These are phyloP conservation scores for Flexamia atlantica DNA, from an alignment of 2,888 invertebrate genomes.

Conservation along the genomic window DNA sequence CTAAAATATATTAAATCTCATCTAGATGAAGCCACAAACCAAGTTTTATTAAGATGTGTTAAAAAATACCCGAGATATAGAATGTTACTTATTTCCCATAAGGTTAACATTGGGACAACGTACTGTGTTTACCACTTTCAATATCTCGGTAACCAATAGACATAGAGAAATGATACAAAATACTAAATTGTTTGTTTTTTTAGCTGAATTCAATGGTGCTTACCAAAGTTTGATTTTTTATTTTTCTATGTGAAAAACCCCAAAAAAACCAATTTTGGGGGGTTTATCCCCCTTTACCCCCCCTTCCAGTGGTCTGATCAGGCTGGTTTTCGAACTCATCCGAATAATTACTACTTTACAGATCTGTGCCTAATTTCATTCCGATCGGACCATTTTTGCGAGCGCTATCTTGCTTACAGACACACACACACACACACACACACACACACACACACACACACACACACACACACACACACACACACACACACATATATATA, in stretches of 20 bases:
- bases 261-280: not conserved
- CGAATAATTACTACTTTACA: not conserved
- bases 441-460: not conserved
- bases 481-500: not conserved
- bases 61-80: not conserved
- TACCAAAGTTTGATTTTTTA: not conserved
- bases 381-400: not conserved
- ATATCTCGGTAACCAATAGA: not conserved
- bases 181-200: not conserved
- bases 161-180: not conserved
- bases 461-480: not conserved
- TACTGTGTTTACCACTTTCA: not conserved
- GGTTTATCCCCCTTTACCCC: not conserved
- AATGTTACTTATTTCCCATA: not conserved
- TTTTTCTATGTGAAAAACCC: not conserved
- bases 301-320: not conserved
- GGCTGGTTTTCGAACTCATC: not conserved
- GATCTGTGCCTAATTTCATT: not conserved
- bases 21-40: no score
- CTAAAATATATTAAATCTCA: no score
- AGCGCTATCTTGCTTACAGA: not conserved
- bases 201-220: not conserved
- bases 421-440: conserved; percentile 8
- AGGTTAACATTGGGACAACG: conserved; percentile 5
- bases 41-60: not conserved